A percentile compares a stretch with the other conserved stretches of the same genome.
Evolutionary conservation across 2,113 vertebrate species (phyloP).

Genomic region (Nothoprocta pentlandii): DNA sequence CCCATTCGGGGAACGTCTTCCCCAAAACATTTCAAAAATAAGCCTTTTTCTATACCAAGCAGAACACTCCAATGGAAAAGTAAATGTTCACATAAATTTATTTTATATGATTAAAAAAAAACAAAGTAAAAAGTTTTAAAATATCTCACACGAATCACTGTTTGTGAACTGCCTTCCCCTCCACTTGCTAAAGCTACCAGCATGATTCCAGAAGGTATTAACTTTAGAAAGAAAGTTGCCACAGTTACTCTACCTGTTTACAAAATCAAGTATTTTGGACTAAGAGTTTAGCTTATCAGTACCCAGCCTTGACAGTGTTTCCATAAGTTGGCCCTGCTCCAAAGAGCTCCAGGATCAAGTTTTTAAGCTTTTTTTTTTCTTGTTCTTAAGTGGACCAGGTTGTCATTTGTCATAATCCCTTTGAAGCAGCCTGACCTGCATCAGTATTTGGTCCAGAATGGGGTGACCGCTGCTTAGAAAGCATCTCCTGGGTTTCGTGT

Average conservation of each 20-base stretch:
- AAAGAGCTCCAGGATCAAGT: neutral
- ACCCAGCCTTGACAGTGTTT: neutral
- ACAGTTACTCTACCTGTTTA: neutral
- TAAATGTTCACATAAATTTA: neutral
- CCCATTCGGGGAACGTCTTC: neutral
- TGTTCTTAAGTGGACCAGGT: neutral
- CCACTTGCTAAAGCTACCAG: neutral
- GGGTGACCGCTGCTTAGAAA: constrained; percentile 11
- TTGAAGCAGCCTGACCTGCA: neutral
- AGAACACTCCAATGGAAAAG: neutral
- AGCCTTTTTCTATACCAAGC: neutral
- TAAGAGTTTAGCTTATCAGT: neutral
- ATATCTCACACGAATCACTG: constrained; percentile 2
- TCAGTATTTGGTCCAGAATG: neutral
- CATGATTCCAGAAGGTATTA: neutral
- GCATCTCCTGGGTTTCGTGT: neutral
- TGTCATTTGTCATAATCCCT: neutral
- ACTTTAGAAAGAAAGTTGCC: neutral
- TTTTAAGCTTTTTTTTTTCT: neutral
- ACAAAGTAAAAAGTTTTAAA: neutral
- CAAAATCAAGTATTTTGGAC: neutral
- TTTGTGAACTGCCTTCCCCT: neutral
- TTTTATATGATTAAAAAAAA: neutral
- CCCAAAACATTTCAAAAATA: neutral
- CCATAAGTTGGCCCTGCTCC: neutral